Conservation (phyloP, 2,113 vertebrate genomes). For the Barbus barbus region DNA sequence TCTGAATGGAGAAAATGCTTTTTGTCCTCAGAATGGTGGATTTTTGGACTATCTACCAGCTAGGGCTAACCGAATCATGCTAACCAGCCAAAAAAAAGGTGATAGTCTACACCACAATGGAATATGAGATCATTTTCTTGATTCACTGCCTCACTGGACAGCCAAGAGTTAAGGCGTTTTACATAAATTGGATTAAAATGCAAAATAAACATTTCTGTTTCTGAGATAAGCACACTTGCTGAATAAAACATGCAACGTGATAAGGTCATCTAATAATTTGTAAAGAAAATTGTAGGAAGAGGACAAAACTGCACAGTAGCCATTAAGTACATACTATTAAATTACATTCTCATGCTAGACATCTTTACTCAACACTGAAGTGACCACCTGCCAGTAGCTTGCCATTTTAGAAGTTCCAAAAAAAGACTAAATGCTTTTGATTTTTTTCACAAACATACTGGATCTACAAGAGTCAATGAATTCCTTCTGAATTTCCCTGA, state of each 20-base stretch:
- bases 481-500: constrained; percentile 68
- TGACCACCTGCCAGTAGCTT: neutral
- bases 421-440: too few relatives aligned
- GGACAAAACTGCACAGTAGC: neutral
- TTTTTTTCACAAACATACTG: constrained; percentile 53
- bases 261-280: neutral
- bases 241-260: neutral
- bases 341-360: neutral
- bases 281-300: neutral
- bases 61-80: too few relatives aligned
- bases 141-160: neutral
- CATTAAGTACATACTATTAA: neutral
- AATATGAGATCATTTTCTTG: neutral
- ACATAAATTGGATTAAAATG: constrained; percentile 12
- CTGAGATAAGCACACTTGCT: neutral
- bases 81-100: too few relatives aligned
- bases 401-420: constrained; percentile 21
- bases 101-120: neutral
- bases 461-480: constrained; percentile 69
- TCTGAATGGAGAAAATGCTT: too few relatives aligned
- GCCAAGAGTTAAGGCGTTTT: constrained; percentile 10
- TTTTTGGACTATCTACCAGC: too few relatives aligned
- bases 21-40: too few relatives aligned
- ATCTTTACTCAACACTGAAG: neutral
- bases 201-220: neutral